A percentile compares a stretch with the other conserved stretches of the same genome.
Conservation (phyloP, 2,113 vertebrate species). For the Hemiprocne comata region DNA sequence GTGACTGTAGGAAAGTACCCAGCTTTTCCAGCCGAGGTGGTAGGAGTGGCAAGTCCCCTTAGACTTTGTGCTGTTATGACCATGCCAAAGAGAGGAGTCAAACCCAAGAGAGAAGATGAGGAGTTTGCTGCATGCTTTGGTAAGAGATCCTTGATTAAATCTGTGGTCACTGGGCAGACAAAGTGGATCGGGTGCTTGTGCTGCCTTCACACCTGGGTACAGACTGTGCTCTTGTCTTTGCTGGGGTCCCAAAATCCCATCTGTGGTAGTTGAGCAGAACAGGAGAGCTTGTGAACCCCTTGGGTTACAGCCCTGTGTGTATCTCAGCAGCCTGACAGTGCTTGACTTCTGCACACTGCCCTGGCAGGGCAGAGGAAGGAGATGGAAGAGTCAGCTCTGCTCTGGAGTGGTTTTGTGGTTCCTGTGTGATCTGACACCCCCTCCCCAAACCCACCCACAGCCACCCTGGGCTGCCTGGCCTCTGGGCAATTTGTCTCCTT, state of each 20-base stretch:
- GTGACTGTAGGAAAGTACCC: slow-evolving; percentile 48
- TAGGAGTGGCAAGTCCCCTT: neutral
- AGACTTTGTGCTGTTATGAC: accelerated
- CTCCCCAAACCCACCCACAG: neutral
- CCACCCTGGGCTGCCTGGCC: accelerated
- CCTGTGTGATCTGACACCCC: neutral
- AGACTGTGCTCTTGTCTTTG: neutral
- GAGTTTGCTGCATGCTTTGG: neutral
- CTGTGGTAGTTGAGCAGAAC: neutral
- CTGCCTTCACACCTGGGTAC: accelerated
- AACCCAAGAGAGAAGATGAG: neutral
- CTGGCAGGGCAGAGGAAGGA: neutral
- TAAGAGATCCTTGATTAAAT: neutral
- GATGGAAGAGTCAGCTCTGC: neutral
- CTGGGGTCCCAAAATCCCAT: accelerated
- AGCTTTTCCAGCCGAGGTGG: neutral
- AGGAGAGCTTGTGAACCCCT: neutral
- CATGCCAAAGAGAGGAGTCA: neutral
- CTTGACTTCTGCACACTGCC: neutral
- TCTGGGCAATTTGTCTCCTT: neutral
- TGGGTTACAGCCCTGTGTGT: neutral
- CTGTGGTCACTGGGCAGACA: neutral
- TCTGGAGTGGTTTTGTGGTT: neutral
- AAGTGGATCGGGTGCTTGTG: neutral
- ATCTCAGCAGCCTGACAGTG: neutral